Conservation (phyloP, 1,140 invertebrate species). For the Babylonia areolata region DNA sequence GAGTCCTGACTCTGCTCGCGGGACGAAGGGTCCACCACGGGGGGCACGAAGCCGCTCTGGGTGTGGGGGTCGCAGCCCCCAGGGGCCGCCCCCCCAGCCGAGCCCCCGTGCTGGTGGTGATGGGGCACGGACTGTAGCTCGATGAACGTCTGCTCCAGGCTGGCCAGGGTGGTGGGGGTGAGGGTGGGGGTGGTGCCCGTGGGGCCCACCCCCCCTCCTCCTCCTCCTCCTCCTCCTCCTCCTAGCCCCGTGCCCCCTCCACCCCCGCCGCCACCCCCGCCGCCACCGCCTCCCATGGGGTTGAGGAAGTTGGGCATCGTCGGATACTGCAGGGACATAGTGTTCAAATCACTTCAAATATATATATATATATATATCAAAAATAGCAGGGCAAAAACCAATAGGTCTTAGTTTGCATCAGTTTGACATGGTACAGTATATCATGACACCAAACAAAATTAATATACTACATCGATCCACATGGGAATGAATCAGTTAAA, state of each 20-base stretch:
- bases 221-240: too few relatives aligned
- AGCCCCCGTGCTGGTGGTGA: conserved; percentile 70
- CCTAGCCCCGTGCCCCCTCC: too few relatives aligned
- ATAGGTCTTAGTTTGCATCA: too few relatives aligned
- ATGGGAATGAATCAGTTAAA: too few relatives aligned
- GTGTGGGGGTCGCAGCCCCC: conserved; percentile 81
- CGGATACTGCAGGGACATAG: conserved; percentile 60
- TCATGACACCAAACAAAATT: not conserved
- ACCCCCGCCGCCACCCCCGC: too few relatives aligned
- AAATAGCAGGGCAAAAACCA: too few relatives aligned
- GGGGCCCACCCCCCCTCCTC: too few relatives aligned
- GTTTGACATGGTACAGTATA: too few relatives aligned
- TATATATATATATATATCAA: not conserved
- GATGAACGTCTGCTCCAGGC: conserved; percentile 88
- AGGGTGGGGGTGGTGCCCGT: conserved; percentile 91
- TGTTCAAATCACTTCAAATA: too few relatives aligned
- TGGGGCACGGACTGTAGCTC: conserved; percentile 81
- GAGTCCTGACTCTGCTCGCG: conserved; percentile 60
- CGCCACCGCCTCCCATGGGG: too few relatives aligned
- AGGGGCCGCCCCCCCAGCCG: conserved; percentile 30
- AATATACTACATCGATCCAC: too few relatives aligned
- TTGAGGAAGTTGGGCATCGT: conserved; percentile 58
- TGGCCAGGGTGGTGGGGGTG: conserved; percentile 93
- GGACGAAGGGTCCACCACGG: conserved; percentile 80
- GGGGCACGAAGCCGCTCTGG: conserved; percentile 94